Base-by-base conservation (phyloP, 2,113 vertebrate genomes). In the Spheniscus mendiculus region DNA sequence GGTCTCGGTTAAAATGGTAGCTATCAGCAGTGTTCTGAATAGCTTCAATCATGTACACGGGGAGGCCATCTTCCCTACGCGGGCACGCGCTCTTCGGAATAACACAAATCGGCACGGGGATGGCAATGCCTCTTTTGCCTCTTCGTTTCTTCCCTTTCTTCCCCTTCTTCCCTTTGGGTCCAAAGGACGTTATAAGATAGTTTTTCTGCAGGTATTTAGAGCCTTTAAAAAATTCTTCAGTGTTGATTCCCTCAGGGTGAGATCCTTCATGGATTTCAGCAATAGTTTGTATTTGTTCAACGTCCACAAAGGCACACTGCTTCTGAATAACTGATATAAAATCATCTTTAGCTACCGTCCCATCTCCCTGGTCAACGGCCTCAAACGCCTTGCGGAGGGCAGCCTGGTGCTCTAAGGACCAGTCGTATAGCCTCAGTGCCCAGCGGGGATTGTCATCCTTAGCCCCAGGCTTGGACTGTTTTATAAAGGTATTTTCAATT, bases 201-300 rank as follows among this genome's bases (percentile, higher is more conserved):
- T 78, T 15, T 89, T 99, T 99, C 81, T 97, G 97, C 83, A 99
- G 81, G 89, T 99, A 99, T 81, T 70, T 99, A n/a, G 96, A 97
- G 32, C 99, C 99, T 97, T 97, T 99, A 67, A 99, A 97, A 94
- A 99, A 99, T 4, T 99, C 99, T 0, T 96, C 98, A 8, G 98
- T 70, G 70, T 96, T 98, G 72, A 99, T 63, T 10, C 87, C 92
- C 2, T 97, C 98, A 5, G 94, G 47, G 17, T 93, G 92, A 30
- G 65, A 45, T 58, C 86, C 98, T 81, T 99, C 98, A 1, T 99
- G 98, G 30, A 94, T 95, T 19, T 95, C 91, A 40, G 99, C 83
- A 32, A 99, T 87, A 4, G 70, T 15, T 6, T 96, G 59, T 38
- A 99, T 84, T 45, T 98, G 94, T 3, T 99, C 98, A 0, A 36